Evolutionary conservation across 30 jellyfish, hydroid and myxozoan genomes (phyloP).

Genomic region (Cassiopea xamachana): DNA sequence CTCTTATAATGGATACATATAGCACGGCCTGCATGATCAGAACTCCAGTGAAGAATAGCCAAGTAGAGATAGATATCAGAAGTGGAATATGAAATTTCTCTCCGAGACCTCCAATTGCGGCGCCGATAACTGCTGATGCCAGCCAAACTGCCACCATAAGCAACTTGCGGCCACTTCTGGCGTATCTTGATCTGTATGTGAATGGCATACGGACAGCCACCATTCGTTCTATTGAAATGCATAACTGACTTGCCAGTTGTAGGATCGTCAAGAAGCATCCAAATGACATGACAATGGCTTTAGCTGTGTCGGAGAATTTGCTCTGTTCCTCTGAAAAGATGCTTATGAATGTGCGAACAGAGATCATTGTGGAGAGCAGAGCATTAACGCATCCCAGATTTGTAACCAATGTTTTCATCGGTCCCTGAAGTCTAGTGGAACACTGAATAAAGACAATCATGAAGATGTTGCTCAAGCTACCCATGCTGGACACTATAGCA

Average conservation of each 20-base stretch:
- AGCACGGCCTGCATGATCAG: neutral
- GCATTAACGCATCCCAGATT: slow-evolving; percentile 27
- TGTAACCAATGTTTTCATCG: slow-evolving; percentile 33
- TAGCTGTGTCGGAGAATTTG: neutral
- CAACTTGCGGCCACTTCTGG: slow-evolving; percentile 7
- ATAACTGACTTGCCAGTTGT: slow-evolving; percentile 28
- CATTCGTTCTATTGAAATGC: slow-evolving; percentile 28
- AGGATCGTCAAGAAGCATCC: slow-evolving; percentile 23
- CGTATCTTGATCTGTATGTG: slow-evolving; percentile 4
- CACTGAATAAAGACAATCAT: slow-evolving; percentile 10
- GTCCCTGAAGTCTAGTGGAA: slow-evolving; percentile 30
- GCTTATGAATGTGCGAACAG: slow-evolving; percentile 18
- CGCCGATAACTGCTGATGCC: slow-evolving; percentile 13
- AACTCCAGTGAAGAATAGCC: neutral
- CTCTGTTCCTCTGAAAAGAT: neutral
- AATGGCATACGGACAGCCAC: slow-evolving; percentile 12
- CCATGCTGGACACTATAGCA: neutral
- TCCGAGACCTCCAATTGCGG: slow-evolving; percentile 13
- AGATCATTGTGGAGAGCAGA: slow-evolving; percentile 9
- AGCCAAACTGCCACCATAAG: slow-evolving; percentile 11
- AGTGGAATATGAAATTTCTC: neutral
- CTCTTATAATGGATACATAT: slow-evolving; percentile 2
- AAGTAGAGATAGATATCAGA: slow-evolving; percentile 1
- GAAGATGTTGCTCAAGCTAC: slow-evolving; percentile 4
- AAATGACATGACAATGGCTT: slow-evolving; percentile 19